These are phyloP conservation scores for Buceros bicornis DNA, from an alignment of 2,797 vertebrate species.

Conservation along the genomic window DNA sequence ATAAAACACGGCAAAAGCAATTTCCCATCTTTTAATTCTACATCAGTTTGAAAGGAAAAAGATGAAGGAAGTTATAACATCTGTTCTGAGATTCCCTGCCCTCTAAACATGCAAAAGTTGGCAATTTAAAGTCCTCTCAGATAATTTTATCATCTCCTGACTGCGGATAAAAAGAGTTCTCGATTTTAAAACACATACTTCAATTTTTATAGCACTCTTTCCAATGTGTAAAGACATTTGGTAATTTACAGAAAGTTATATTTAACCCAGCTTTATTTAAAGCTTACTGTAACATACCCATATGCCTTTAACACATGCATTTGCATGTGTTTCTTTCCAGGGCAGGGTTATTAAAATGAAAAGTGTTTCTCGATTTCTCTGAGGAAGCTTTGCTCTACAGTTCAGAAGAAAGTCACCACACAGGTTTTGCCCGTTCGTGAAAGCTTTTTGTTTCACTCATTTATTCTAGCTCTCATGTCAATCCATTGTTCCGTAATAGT, in stretches of 20 bases:
- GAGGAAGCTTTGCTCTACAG: not conserved
- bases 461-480: conserved; percentile 64
- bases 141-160: not conserved
- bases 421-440: not conserved
- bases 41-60: not conserved
- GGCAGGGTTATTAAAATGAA: not conserved
- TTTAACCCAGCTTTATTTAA: not conserved
- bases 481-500: conserved; percentile 47
- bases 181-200: not conserved
- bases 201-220: not conserved
- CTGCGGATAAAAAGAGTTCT: not conserved
- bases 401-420: conserved; percentile 28
- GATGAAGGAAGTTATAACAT: not conserved
- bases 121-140: not conserved
- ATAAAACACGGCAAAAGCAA: not conserved
- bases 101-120: not conserved
- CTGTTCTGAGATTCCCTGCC: not conserved
- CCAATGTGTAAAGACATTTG: not conserved
- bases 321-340: fast-evolving
- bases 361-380: not conserved
- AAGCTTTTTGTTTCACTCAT: conserved; percentile 60
- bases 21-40: not conserved
- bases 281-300: not conserved
- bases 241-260: not conserved
- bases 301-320: not conserved